These are phyloP conservation scores for Calosoma granatense DNA, from an alignment of 1,140 invertebrate genomes.

Conservation along the genomic window DNA sequence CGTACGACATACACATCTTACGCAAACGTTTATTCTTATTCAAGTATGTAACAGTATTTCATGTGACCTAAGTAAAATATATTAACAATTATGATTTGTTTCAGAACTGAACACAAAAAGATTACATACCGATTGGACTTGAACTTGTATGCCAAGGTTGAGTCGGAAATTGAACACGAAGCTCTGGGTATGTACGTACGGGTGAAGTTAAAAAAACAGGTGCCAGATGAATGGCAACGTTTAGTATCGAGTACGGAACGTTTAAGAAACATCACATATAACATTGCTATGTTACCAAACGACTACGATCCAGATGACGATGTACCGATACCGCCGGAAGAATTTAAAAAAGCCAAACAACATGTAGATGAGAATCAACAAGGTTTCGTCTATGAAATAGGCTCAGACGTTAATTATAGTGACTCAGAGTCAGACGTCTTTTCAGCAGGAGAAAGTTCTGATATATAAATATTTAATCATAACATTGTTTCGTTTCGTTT, in stretches of 20 bases:
- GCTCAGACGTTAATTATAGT: conserved; percentile 1
- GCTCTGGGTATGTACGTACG: not conserved
- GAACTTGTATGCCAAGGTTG: not conserved
- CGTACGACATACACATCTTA: not conserved
- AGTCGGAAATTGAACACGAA: not conserved
- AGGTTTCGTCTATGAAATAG: not conserved
- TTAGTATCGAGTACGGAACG: not conserved
- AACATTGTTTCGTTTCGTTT: too few relatives aligned
- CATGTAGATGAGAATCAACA: not conserved
- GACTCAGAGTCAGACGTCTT: not conserved
- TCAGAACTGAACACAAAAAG: not conserved
- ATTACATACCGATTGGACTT: not conserved
- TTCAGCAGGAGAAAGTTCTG: too few relatives aligned
- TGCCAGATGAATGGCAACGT: not conserved
- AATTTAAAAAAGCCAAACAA: not conserved
- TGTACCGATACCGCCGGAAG: not conserved
- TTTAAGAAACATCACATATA: not conserved
- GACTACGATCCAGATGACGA: not conserved
- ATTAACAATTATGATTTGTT: not conserved
- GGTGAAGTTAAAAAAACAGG: not conserved
- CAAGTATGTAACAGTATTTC: not conserved
- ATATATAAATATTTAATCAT: too few relatives aligned
- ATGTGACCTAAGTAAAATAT: not conserved
- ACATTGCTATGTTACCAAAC: not conserved
- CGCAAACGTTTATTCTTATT: not conserved